Evolutionary conservation across 2,113 vertebrate species (phyloP).

Genomic region (Plestiodon gilberti): DNA sequence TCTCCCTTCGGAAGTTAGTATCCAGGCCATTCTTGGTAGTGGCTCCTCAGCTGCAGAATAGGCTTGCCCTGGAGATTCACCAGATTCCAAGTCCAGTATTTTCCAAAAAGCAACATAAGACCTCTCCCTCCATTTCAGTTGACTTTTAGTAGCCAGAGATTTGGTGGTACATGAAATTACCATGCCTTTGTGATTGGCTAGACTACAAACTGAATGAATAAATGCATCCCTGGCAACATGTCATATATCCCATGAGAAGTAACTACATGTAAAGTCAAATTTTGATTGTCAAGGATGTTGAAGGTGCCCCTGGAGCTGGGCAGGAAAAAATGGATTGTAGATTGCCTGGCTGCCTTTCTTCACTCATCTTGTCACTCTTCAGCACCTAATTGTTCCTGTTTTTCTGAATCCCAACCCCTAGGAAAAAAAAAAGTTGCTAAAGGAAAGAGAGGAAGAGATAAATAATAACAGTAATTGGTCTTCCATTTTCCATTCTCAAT

Average conservation of each 20-base stretch:
- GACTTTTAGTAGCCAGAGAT: not conserved
- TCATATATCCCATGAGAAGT: not conserved
- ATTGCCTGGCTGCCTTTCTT: not conserved
- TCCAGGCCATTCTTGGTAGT: not conserved
- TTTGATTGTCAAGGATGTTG: too few relatives aligned
- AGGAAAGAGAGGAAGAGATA: not conserved
- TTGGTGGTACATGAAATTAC: not conserved
- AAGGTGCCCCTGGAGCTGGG: not conserved
- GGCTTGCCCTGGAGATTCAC: not conserved
- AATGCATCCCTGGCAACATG: not conserved
- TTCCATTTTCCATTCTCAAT: slow-evolving; percentile 25
- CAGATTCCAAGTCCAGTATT: not conserved
- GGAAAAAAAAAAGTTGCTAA: not conserved
- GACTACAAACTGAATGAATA: not conserved
- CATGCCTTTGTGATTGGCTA: not conserved
- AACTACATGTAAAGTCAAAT: not conserved
- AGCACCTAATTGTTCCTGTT: not conserved
- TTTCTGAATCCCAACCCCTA: not conserved
- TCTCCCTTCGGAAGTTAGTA: too few relatives aligned
- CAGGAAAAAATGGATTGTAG: not conserved
- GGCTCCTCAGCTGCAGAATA: not conserved
- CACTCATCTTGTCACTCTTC: not conserved
- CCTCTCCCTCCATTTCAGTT: not conserved
- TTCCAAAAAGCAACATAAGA: not conserved
- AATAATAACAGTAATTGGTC: slow-evolving; percentile 2